Conservation (phyloP, 2,888 invertebrate species). For the Drosophila pseudotalamancana region DNA sequence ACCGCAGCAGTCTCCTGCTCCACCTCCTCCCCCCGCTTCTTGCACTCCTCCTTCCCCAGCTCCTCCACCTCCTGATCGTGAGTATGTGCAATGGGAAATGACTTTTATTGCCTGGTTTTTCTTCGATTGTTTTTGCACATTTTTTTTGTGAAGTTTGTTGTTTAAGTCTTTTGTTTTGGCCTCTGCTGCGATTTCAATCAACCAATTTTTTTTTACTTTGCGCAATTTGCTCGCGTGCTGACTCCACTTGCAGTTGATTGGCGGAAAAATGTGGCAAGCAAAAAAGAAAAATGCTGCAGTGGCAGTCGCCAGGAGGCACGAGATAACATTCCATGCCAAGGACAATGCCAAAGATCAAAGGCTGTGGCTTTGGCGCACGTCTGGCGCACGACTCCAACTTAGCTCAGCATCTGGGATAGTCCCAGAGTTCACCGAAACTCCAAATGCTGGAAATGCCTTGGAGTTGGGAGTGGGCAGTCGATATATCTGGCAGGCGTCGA, state of each 20-base stretch:
- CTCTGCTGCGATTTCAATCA: constrained; percentile 46
- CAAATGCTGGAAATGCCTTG: not conserved
- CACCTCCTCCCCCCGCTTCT: not conserved
- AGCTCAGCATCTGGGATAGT: constrained; percentile 12
- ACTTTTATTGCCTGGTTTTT: constrained; percentile 62
- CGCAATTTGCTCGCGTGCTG: constrained; percentile 42
- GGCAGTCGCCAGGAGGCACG: constrained; percentile 16
- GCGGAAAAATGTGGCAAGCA: constrained; percentile 16
- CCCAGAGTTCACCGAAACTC: not conserved
- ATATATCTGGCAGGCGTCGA: not conserved
- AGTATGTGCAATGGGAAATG: constrained; percentile 63
- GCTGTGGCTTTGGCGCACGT: constrained; percentile 33
- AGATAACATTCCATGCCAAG: constrained; percentile 44
- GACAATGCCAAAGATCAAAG: constrained; percentile 71
- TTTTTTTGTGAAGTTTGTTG: constrained; percentile 43
- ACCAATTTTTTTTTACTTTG: constrained; percentile 19
- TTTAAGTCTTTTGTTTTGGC: constrained; percentile 63
- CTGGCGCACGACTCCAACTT: constrained; percentile 10
- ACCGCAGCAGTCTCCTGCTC: constrained; percentile 32
- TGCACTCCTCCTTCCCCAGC: not conserved
- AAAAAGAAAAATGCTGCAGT: constrained; percentile 6
- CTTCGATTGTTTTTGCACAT: constrained; percentile 12
- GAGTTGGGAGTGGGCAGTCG: not conserved
- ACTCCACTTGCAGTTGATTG: constrained; percentile 24
- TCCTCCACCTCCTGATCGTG: constrained; percentile 7